Evolutionary conservation across 2,113 vertebrate species (phyloP), one percentile per base, ranked within the genome.

Genomic region (Struthio camelus): DNA sequence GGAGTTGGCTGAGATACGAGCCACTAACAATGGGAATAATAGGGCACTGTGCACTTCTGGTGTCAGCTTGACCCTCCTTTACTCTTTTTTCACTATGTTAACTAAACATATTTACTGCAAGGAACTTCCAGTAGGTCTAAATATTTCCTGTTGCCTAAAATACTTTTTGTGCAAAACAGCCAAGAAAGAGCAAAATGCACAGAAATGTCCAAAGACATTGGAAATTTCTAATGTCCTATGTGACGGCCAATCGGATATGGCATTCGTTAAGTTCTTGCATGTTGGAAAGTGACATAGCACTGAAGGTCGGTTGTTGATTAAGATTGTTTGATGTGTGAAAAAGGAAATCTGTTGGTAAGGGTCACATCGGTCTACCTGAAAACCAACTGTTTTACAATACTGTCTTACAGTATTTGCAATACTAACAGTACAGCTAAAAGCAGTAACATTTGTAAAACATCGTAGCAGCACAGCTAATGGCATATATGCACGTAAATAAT

Each of bases 121-220:
- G 89, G 67, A 75, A 70, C 28, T 34, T 90, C 59, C 72, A 61
- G 51, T 12, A 22, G 34, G 67, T 32, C 76, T 61, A 36, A 91
- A 71, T 3, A 3, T 56, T 96, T 91, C 82, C 89, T 90, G 89
- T 59, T 95, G 89, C 76, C 64, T 76, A 85, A 71, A 95, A 83
- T 15, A 19, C 17, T 50, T 75, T 50, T 71, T 85, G 89, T 34
- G 50, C 67, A 85, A 27, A 30, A 11, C 54, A 71, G 54, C 14
- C 10, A 69, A 70, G 72, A 22, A 36, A 50, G 81, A 78, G n/a
- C 6, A 83, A 73, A 85, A 15, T 13, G 20, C 25, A 75, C n/a
- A 66, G 54, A 80, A 75, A 81, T 34, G 54, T 28, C 76, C 17
- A 9, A 42, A 84, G 87, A 66, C 61, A 51, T 10, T 2, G 36